These are phyloP conservation scores for Dasyprocta punctata DNA, from an alignment of 2,113 vertebrate genomes.

Conservation along the genomic window DNA sequence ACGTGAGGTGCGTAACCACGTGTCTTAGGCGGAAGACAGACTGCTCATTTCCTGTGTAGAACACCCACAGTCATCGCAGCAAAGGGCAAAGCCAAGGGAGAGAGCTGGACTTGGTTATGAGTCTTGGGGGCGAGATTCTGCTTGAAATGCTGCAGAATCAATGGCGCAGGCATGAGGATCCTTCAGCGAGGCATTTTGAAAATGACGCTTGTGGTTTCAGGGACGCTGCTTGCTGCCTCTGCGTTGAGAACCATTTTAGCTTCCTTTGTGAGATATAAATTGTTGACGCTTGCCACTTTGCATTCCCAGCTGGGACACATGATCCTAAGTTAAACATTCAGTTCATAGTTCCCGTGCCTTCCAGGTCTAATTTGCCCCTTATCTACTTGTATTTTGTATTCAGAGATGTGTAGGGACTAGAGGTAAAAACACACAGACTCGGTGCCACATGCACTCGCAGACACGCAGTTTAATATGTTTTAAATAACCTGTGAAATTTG, in stretches of 20 bases:
- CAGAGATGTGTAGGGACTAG: neutral
- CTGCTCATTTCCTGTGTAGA: neutral
- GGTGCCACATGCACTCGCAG: neutral
- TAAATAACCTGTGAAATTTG: neutral
- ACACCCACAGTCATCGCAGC: neutral
- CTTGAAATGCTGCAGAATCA: neutral
- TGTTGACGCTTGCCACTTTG: neutral
- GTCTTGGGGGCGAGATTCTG: neutral
- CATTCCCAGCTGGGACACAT: neutral
- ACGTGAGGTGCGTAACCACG: neutral
- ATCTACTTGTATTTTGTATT: neutral
- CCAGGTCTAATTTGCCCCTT: neutral
- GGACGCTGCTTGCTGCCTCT: neutral
- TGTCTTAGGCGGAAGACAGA: neutral
- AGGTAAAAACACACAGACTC: neutral
- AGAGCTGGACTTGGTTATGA: neutral
- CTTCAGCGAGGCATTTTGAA: neutral
- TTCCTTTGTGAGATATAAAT: neutral
- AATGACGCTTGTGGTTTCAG: neutral
- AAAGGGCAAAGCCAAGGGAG: neutral
- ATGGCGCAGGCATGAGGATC: neutral
- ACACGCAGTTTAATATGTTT: neutral
- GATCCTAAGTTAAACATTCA: neutral
- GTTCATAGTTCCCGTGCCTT: neutral
- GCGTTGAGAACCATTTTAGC: neutral